Evolutionary conservation across 1,140 invertebrate genomes (phyloP), one percentile per base, ranked within the genome.

Genomic region (Xylocopa sonorina): DNA sequence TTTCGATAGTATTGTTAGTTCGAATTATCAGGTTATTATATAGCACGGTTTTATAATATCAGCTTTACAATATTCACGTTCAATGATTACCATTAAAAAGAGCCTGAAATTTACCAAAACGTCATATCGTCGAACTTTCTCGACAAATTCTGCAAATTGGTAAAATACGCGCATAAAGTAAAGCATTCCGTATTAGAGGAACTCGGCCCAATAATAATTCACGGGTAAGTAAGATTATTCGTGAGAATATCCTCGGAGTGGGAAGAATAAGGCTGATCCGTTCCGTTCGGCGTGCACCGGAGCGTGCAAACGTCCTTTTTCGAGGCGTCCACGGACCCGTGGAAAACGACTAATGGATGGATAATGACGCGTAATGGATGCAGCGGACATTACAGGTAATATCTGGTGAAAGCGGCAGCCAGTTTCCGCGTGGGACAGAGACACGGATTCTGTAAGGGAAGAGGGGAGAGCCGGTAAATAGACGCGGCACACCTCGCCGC

Each of bases 401-500:
- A 53, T 66, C 82, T 83, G 83, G 86, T 76, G 82, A 79, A 77
- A 69, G 74, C 80, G 60, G 50, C 41, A 69, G 72, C 63, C 55
- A 68, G 55, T 60, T 69, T 68, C 48, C 75, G 71, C 60, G 60
- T n/a, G 60, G 57, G 16, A 71, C 27, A 34, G 43, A 68, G 34
- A 50, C 57, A 32, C 90, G 88, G 80, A 88, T n/a, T n/a, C n/a
- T n/a, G n/a, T n/a, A 7, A 88, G 89, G 12, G 88, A 88, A 27
- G 6, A 82, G 14, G 89, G 91, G 41, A 86, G 87, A 75, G 79
- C 77, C 75, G 5, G 85, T 73, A 75, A 83, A 78, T 63, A 74
- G 62, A 78, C n/a, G 64, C 71, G 38, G 50, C 41, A 67, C 62
- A 74, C 60, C 51, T 60, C 63, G 48, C 46, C 51, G 63, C 62